Evolutionary conservation across 2,888 invertebrate genomes (phyloP), one percentile per base, ranked within the genome.

Genomic region (Lottia gigantea): DNA sequence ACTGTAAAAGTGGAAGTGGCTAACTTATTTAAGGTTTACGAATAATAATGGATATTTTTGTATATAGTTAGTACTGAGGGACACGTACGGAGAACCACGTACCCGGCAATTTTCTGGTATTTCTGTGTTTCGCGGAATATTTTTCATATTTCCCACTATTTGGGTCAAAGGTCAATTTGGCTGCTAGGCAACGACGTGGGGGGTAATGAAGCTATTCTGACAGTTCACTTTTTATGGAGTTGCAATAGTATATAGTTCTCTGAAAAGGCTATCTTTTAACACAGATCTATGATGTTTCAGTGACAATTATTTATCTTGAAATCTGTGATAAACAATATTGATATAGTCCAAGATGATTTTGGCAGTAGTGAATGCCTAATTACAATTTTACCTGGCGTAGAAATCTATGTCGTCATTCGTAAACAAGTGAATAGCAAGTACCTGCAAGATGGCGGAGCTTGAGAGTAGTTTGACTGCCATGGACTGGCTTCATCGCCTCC

Each of bases 401-500:
- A n/a, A 47, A 75, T 70, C 62, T 66, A 26, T 74, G 74, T 74
- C 73, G 75, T 75, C 74, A 72, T 65, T 25, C 63, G 31, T 47
- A 71, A 70, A 70, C 67, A 63, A 69, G 31, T 23, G 49, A 31
- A 47, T 11, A 64, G 62, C 66, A 25, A 55, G 55, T 25, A 46
- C 25, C 75, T 76, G 70, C 76, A 85, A 85, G 75, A 88, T 87
- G 87, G 86, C 87, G 79, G 88, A 89, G 71, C 75, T 90, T 70
- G 90, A 89, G 75, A 86, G 88, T 78, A 90, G 90, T 80, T 82
- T 91, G 71, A 90, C 90, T 74, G 88, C 89, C 71, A 89, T 90
- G 86, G 90, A 90, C 81, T 91, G 90, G 90, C 87, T 91, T 76
- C 89, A 89, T 71, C 85, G 88, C 73, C 81, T 90, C 63, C 87